Percentiles rank a stretch among this genome's conserved stretches.
These are phyloP conservation scores for Hapalemur alaotrensis DNA, from an alignment of 2,797 vertebrate genomes.

Conservation along the genomic window DNA sequence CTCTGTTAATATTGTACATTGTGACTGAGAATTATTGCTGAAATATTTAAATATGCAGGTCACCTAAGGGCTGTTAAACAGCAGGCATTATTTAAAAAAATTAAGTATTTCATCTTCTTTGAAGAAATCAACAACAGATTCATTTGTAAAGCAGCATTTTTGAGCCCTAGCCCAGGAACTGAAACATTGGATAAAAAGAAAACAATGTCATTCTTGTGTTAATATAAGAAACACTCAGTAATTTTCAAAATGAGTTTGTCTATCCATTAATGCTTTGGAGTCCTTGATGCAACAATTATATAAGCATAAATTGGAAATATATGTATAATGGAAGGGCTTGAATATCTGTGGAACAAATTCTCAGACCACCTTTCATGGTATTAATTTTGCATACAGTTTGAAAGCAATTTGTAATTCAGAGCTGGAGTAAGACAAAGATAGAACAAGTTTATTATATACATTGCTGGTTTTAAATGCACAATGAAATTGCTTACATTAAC, in stretches of 20 bases:
- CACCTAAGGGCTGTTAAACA: not conserved
- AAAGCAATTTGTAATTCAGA: not conserved
- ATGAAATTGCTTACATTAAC: not conserved
- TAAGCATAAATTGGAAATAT: not conserved
- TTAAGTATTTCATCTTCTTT: not conserved
- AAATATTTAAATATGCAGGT: constrained; percentile 4
- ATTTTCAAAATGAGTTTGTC: not conserved
- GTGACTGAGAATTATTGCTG: not conserved
- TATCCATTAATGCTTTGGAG: not conserved
- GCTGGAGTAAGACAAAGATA: not conserved
- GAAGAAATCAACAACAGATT: not conserved
- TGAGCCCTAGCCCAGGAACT: not conserved
- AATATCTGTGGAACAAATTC: not conserved
- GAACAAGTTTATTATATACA: not conserved
- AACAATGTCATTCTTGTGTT: not conserved
- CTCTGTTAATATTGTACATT: not conserved
- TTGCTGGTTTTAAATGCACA: not conserved
- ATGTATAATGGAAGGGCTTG: not conserved
- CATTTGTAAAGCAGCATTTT: not conserved
- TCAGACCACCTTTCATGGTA: not conserved
- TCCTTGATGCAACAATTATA: not conserved
- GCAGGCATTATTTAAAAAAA: not conserved
- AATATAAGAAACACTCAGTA: not conserved
- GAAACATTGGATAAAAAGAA: not conserved
- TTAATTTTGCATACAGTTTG: not conserved